Evolutionary conservation across 2,888 invertebrate genomes (phyloP).

Genomic region (Nomada hirtipes): DNA sequence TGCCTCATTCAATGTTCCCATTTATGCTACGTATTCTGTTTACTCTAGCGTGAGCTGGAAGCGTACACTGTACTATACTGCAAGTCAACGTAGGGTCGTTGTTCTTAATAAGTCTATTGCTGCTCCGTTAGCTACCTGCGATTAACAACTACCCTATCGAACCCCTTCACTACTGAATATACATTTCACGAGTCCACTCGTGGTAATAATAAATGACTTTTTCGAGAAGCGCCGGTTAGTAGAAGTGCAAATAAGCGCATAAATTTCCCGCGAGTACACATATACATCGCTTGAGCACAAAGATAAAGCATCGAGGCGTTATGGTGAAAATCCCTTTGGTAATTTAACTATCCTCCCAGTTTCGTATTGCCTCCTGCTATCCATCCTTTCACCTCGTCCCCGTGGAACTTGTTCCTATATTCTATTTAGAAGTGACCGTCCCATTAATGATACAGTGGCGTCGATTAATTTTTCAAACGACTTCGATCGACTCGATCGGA

Average conservation of each 20-base stretch:
- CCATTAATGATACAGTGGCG: neutral
- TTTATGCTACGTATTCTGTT: conserved; percentile 2
- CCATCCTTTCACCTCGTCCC: neutral
- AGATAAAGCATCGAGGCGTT: conserved; percentile 6
- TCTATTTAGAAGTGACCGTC: neutral
- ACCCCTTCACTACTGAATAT: neutral
- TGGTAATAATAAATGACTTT: conserved; percentile 26
- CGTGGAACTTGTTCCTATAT: conserved; percentile 3
- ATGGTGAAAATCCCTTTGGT: conserved; percentile 12
- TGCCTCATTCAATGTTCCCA: conserved; percentile 10
- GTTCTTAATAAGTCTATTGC: conserved; percentile 6
- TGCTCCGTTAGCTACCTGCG: conserved; percentile 13
- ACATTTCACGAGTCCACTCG: conserved; percentile 2
- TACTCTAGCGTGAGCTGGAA: conserved; percentile 5
- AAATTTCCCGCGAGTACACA: neutral
- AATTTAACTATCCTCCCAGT: neutral
- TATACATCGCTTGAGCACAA: neutral
- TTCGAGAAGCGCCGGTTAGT: neutral
- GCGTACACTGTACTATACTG: neutral
- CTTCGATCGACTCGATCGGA: neutral
- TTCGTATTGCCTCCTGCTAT: neutral
- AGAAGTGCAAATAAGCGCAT: conserved; percentile 19
- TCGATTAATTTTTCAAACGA: conserved; percentile 27
- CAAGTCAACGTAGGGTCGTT: neutral
- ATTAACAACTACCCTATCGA: conserved; percentile 12